Evolutionary conservation across 1,140 invertebrate genomes (phyloP), one percentile per base, ranked within the genome.

Genomic region (Drosophila ficusphila): DNA sequence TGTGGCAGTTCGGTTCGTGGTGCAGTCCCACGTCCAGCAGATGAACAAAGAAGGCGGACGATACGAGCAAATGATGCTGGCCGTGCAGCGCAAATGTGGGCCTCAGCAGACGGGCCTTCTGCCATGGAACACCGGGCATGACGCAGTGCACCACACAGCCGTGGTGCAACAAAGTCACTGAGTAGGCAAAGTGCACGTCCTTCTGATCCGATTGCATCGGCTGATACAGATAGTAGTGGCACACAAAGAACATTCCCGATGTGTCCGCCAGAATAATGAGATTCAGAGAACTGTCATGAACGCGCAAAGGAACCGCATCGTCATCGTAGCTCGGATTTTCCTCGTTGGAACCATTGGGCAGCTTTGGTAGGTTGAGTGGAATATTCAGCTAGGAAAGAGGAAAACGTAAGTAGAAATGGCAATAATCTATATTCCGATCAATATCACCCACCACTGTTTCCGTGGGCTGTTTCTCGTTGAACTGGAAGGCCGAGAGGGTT

Each of bases 161-260:
- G 77, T 96, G 96, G 88, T 97, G 96, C 44, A 97, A 91, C 42
- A 96, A 89, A 0, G 96, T 97, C 8, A 97, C 94, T 1, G 96
- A 96, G 89, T 97, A 97, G 11, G 96, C 96, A 88, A 96, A 96
- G 79, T 96, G 95, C 2, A 97, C 96, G 16, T 94, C 94, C 21
- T 93, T 46, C 93, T 93, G 93, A 9, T 92, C 92, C 3, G 93
- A 93, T 90, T 95, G 93, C 46, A 93, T 92, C 51, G 95, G 94
- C 90, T 96, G 95, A 86, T 97, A 97, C 0, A 97, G 92, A 78
- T 97, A 97, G 92, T 97, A 95, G 92, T 97, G 96, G 76, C 96
- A 97, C 39, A 97, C 95, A 73, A 96, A 96, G 14, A 97, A 94
- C 79, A 96, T 93, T 52, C 96, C 96, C 5, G 92, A 91, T 60